Percentiles rank a stretch among this genome's conserved stretches.
Evolutionary conservation across 1,140 invertebrate species (phyloP).

Genomic region (Panonychus citri): DNA sequence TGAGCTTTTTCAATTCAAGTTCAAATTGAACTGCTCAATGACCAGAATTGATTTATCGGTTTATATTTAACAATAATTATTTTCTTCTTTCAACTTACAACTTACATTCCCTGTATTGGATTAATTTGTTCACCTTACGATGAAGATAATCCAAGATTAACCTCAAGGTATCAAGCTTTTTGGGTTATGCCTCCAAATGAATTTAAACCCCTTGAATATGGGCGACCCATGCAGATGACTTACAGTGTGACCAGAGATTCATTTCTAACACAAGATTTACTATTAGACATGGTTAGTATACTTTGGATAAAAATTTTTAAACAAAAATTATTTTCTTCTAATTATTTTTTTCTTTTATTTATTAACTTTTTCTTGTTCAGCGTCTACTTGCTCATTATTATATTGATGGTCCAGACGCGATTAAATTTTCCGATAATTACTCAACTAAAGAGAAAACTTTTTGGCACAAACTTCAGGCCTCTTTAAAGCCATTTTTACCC

Average conservation of each 20-base stretch:
- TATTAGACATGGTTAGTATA: slow-evolving; percentile 48
- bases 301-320: too few species aligned
- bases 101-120: slow-evolving; percentile 73
- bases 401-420: slow-evolving; percentile 42
- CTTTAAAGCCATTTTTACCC: slow-evolving; percentile 16
- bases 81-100: slow-evolving; percentile 61
- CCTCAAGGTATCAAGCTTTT: slow-evolving; percentile 43
- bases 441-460: slow-evolving; percentile 14
- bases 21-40: too few species aligned
- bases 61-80: slow-evolving; percentile 74
- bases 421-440: slow-evolving; percentile 49
- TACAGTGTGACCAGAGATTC: slow-evolving; percentile 59
- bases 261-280: slow-evolving; percentile 50
- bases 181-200: slow-evolving; percentile 86
- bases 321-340: slow-evolving; percentile 1
- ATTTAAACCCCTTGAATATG: slow-evolving; percentile 65
- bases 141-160: slow-evolving; percentile 30
- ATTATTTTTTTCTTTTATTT: slow-evolving; percentile 13
- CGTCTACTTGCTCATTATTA: slow-evolving; percentile 64
- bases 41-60: too few species aligned
- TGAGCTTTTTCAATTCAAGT: too few species aligned
- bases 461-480: slow-evolving; percentile 22
- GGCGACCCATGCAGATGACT: slow-evolving; percentile 62
- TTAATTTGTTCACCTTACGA: slow-evolving; percentile 76
- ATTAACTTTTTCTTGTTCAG: slow-evolving; percentile 25